phyloP scores from a whole-genome alignment of 2,797 vertebrate genomes.

The Propithecus perrieri region DNA sequence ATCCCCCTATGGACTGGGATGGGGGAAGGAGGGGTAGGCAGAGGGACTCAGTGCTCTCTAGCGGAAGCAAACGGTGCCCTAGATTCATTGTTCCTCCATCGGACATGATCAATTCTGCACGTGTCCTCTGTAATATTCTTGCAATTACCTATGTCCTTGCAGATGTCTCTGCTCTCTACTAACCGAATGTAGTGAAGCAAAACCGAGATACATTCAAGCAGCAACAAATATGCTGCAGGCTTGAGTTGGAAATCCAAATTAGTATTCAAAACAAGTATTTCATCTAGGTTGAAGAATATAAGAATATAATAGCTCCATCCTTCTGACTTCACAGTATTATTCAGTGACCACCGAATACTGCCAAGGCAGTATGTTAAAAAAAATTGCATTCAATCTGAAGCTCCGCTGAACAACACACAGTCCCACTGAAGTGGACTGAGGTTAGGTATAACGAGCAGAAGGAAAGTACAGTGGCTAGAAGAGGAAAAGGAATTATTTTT shows the following conservation, averaged over 20 bases:
- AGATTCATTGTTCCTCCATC: neutral
- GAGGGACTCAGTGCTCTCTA: neutral
- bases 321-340: neutral
- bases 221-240: constrained; percentile 10
- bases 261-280: constrained; percentile 54
- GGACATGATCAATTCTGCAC: neutral
- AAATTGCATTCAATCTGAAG: neutral
- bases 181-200: constrained; percentile 30
- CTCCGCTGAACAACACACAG: neutral
- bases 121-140: neutral
- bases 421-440: neutral
- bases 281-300: constrained; percentile 20
- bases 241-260: constrained; percentile 20
- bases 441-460: neutral
- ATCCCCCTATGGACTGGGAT: neutral
- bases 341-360: neutral
- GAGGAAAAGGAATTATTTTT: neutral
- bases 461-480: neutral
- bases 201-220: constrained; percentile 29
- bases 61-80: neutral
- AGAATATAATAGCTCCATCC: constrained; percentile 13
- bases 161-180: neutral
- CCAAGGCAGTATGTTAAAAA: neutral
- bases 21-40: neutral
- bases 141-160: constrained; percentile 13